Percentiles rank a stretch among this genome's conserved stretches.
These are phyloP conservation scores for Aphelinus certus DNA, from an alignment of 1,140 invertebrate species.

Conservation along the genomic window DNA sequence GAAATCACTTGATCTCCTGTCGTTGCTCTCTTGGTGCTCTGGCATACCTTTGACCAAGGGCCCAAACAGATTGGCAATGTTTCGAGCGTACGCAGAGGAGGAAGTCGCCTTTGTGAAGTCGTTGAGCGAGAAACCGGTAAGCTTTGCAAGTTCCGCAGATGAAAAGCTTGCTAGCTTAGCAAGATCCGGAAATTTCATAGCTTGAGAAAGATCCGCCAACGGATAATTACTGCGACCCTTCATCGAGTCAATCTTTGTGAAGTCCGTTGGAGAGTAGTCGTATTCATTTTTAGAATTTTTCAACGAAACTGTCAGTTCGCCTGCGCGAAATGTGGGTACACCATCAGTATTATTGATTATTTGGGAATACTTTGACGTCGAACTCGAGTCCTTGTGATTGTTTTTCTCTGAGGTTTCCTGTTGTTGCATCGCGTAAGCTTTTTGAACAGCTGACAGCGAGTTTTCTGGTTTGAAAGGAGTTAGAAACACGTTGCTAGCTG, in stretches of 20 bases:
- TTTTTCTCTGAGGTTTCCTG: conserved; percentile 39
- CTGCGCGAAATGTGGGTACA: conserved; percentile 58
- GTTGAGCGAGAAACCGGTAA: conserved; percentile 58
- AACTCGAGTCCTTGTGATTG: conserved; percentile 50
- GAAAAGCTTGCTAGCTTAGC: conserved; percentile 56
- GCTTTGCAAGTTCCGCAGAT: conserved; percentile 57
- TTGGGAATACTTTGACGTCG: conserved; percentile 48
- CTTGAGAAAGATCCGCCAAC: conserved; percentile 57
- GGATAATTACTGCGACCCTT: conserved; percentile 54
- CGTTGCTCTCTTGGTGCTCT: conserved; percentile 47
- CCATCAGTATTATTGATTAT: conserved; percentile 52
- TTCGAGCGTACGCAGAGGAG: conserved; percentile 59
- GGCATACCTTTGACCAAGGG: conserved; percentile 42
- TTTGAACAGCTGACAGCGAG: conserved; percentile 55
- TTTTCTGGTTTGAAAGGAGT: conserved; percentile 60
- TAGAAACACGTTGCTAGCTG: conserved; percentile 59
- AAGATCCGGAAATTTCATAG: conserved; percentile 57
- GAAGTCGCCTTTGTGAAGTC: conserved; percentile 59
- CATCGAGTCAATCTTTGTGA: conserved; percentile 53
- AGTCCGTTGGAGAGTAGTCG: conserved; percentile 50
- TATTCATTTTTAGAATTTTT: conserved; percentile 62
- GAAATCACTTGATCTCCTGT: conserved; percentile 52
- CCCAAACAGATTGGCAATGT: conserved; percentile 62
- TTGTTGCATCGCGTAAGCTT: conserved; percentile 56
- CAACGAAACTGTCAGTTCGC: conserved; percentile 61